Evolutionary conservation across 2,797 vertebrate species (phyloP).

Genomic region (Salmo trutta): DNA sequence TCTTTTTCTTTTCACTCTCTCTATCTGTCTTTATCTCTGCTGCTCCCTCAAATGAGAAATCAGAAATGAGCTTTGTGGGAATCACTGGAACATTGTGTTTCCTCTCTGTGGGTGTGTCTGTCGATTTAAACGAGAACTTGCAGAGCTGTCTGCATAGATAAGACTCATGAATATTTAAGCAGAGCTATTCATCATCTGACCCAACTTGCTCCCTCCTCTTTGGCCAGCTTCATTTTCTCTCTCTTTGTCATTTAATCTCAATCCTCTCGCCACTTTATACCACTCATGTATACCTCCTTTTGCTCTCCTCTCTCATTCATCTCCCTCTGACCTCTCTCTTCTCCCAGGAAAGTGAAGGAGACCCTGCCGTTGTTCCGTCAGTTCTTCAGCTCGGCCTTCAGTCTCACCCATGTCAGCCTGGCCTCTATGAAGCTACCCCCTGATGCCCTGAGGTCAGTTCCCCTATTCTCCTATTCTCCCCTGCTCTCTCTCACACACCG

Average conservation of each 20-base stretch:
- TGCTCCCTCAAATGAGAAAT: slow-evolving; percentile 47
- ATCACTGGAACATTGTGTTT: slow-evolving; percentile 46
- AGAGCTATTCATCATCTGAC: slow-evolving; percentile 51
- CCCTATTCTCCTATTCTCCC: neutral
- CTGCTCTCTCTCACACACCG: neutral
- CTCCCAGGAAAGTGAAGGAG: slow-evolving; percentile 80
- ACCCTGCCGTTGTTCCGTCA: slow-evolving; percentile 82
- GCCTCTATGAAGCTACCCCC: slow-evolving; percentile 82
- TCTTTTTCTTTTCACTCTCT: slow-evolving; percentile 1
- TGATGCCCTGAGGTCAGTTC: slow-evolving; percentile 81
- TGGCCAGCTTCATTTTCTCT: slow-evolving; percentile 39
- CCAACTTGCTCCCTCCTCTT: slow-evolving; percentile 23
- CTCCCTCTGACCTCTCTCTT: neutral
- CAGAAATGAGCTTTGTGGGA: slow-evolving; percentile 46
- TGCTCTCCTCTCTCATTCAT: slow-evolving; percentile 14
- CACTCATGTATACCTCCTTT: slow-evolving; percentile 5
- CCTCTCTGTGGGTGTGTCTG: slow-evolving; percentile 44
- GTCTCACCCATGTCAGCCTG: slow-evolving; percentile 82
- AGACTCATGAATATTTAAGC: slow-evolving; percentile 68
- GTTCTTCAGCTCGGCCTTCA: slow-evolving; percentile 86
- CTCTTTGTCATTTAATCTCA: neutral
- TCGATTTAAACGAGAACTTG: slow-evolving; percentile 52
- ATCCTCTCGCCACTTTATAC: slow-evolving; percentile 22
- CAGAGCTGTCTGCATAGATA: slow-evolving; percentile 61
- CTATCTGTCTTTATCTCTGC: slow-evolving; percentile 34